Base-by-base conservation (phyloP, 1,140 invertebrate genomes). In the Drosophila bocki region DNA sequence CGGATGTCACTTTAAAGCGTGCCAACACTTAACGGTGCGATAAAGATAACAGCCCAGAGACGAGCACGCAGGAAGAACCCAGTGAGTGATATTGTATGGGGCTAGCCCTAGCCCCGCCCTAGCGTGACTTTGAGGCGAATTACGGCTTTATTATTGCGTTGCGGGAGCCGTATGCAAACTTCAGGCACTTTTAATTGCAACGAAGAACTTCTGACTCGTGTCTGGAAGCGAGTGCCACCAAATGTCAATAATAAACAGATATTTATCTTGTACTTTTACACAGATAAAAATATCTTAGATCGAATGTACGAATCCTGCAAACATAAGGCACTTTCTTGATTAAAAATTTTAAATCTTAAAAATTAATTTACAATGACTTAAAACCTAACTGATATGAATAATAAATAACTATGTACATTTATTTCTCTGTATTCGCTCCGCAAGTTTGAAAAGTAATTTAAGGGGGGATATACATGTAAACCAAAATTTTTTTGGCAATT, bases 1-100 rank as follows among this genome's bases (percentile, higher is more conserved):
- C 50, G 17, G 26, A 54, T 77, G 75, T 78, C 44, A 80, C 67
- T 87, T 87, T 75, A 87, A 87, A 90, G 64, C 75, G 85, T 81
- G 84, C 58, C 84, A 90, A 80, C 85, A 84, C 84, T 90, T 87
- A 87, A 80, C 85, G 84, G 35, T 58, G 64, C 64, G 63, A 87
- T 87, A 90, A 87, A 90, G 85, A 84, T 78, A 75, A 68, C 65
- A 62, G 64, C 51, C 57, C 48, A 32, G 12, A 29, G 58, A 61
- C 50, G 64, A 47, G 29, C 29, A 17, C n/a, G n/a, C 35, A 47
- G 29, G 33, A 65, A 37, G 33, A 45, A 35, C n/a, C 42, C 42
- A 68, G 44, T 7, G 35, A 37, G 47, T 32, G 22, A 37, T 39
- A 33, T 26, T 26, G 15, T 29, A 33, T 57, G 35, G 19, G 29